phyloP scores from a whole-genome alignment of 2,888 invertebrate species.

The Ptycholaimellus sp. region DNA sequence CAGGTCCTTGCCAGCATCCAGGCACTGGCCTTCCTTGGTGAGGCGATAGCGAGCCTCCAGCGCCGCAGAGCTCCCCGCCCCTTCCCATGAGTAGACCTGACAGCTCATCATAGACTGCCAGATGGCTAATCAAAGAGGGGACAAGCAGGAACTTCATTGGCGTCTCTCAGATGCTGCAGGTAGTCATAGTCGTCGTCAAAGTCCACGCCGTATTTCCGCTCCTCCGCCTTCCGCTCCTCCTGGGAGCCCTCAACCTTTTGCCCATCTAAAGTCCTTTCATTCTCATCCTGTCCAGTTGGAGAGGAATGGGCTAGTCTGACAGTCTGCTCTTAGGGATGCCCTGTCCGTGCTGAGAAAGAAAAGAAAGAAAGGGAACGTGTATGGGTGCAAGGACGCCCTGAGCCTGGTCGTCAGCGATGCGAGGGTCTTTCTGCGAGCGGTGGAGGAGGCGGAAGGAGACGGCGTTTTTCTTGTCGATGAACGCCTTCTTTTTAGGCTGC shows the following conservation, averaged over 20 bases:
- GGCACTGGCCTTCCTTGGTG: neutral
- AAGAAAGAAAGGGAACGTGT: neutral
- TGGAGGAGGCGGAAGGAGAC: conserved; percentile 76
- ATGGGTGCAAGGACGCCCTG: conserved; percentile 45
- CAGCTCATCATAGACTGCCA: no score
- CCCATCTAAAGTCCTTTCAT: neutral
- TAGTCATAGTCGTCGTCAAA: conserved; percentile 89
- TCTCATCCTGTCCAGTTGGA: no score
- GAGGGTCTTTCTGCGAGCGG: conserved; percentile 72
- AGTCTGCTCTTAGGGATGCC: no score
- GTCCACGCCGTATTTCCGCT: conserved; percentile 62
- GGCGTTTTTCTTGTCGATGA: conserved; percentile 69
- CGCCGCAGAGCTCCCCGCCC: conserved; percentile 1
- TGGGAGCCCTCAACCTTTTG: no score
- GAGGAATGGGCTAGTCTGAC: no score
- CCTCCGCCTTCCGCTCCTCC: conserved; percentile 26
- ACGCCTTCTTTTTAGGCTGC: conserved; percentile 29
- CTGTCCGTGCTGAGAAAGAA: no score
- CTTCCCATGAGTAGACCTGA: no score
- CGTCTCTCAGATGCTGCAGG: conserved; percentile 57
- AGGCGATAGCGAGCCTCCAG: conserved; percentile 3
- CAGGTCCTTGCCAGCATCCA: conserved; percentile 7
- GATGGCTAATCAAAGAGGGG: no score
- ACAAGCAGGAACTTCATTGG: conserved; percentile 22
- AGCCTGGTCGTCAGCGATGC: conserved; percentile 52